phyloP scores from a whole-genome alignment of 2,113 vertebrate genomes.

The Mus pahari region DNA sequence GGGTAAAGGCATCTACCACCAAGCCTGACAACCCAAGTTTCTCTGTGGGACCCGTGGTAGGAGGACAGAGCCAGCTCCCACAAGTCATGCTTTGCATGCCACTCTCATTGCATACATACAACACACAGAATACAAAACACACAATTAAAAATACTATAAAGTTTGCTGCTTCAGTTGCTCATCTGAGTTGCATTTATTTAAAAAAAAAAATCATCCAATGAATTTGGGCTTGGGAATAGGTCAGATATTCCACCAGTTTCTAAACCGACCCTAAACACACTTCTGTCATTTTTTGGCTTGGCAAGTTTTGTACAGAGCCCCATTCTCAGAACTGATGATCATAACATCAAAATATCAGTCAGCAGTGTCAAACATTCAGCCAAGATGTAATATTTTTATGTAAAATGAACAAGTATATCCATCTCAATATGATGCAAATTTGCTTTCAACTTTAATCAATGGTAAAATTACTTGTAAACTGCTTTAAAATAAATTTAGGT shows the following conservation, averaged over 20 bases:
- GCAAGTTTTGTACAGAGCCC: not conserved
- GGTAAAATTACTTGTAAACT: not conserved
- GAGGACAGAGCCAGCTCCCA: not conserved
- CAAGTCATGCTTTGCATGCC: not conserved
- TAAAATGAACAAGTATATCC: not conserved
- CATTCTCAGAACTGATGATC: not conserved
- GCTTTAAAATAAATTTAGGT: not conserved
- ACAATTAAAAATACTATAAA: not conserved
- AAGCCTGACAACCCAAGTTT: not conserved
- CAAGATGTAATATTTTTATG: not conserved
- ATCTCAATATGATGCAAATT: not conserved
- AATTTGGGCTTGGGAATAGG: not conserved
- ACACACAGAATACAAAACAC: not conserved
- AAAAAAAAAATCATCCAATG: not conserved
- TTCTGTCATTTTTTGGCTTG: not conserved
- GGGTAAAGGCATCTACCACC: not conserved
- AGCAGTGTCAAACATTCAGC: not conserved
- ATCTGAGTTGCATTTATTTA: not conserved
- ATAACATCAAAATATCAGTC: not conserved
- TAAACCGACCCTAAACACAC: not conserved
- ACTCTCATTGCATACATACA: not conserved
- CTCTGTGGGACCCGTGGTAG: too few species aligned
- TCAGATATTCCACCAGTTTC: not conserved
- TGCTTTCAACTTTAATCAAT: not conserved
- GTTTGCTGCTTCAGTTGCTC: not conserved